A percentile compares a stretch with the other conserved stretches of the same genome.
These are phyloP conservation scores for Glyphotaelius pellucidus DNA, from an alignment of 2,888 invertebrate species.

Conservation along the genomic window DNA sequence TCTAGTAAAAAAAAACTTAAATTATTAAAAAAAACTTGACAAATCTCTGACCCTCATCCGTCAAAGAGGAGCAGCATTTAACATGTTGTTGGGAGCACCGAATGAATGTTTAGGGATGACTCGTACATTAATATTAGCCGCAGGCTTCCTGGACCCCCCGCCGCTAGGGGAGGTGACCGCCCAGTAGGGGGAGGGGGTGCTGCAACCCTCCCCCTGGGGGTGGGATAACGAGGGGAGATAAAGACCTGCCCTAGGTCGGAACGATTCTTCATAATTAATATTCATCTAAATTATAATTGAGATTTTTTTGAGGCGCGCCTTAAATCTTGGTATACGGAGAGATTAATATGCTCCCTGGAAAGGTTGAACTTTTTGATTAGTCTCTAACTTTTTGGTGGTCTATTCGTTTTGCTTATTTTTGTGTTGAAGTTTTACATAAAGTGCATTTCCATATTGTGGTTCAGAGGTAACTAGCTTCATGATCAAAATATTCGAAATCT, in stretches of 20 bases:
- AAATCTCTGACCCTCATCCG: conserved; percentile 53
- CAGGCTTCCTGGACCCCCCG: conserved; percentile 35
- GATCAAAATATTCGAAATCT: not conserved
- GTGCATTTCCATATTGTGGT: not conserved
- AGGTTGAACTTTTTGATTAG: not conserved
- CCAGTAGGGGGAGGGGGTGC: conserved; percentile 3
- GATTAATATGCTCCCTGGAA: not conserved
- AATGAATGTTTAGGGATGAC: conserved; percentile 62
- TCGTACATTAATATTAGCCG: conserved; percentile 61
- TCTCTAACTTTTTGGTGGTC: not conserved
- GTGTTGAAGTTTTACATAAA: not conserved
- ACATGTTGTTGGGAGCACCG: conserved; percentile 55
- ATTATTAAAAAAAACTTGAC: conserved; percentile 18
- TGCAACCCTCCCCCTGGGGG: conserved; percentile 4
- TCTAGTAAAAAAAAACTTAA: not conserved
- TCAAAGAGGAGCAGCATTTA: conserved; percentile 55
- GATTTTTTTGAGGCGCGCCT: conserved; percentile 46
- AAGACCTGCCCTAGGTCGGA: conserved; percentile 46
- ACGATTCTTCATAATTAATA: conserved; percentile 60
- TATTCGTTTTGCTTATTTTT: not conserved
- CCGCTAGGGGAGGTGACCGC: conserved; percentile 14
- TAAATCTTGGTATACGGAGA: not conserved
- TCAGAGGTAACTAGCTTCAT: not conserved
- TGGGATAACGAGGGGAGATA: conserved; percentile 48
- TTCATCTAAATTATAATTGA: conserved; percentile 60